Conservation (phyloP, 1,140 invertebrate genomes). For the Scaptomyza hsui region DNA sequence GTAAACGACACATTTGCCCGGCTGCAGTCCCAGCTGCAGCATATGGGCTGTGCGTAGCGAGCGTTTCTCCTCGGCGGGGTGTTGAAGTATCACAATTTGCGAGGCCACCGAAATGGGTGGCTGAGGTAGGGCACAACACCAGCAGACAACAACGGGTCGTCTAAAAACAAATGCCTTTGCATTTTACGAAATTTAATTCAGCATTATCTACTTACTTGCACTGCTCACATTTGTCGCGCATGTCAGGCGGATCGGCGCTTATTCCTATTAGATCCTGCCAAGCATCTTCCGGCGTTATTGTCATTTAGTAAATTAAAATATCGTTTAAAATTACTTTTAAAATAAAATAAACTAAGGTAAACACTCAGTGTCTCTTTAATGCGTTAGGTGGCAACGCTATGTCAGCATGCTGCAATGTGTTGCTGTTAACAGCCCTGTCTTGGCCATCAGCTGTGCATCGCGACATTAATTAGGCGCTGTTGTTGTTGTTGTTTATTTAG, state of each 20-base stretch:
- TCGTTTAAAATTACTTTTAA: conserved; percentile 22
- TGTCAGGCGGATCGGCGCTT: conserved; percentile 89
- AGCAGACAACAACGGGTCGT: conserved; percentile 93
- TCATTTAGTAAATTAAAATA: conserved; percentile 54
- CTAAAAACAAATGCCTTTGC: conserved; percentile 85
- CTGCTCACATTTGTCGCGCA: conserved; percentile 88
- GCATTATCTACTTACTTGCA: conserved; percentile 87
- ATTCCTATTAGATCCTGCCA: conserved; percentile 88
- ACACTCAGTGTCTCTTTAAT: not conserved
- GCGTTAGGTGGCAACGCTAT: conserved; percentile 48
- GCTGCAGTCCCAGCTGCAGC: conserved; percentile 89
- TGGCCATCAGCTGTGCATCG: conserved; percentile 49
- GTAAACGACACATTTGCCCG: conserved; percentile 90
- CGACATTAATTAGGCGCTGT: not conserved
- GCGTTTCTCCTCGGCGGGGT: conserved; percentile 96
- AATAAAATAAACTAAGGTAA: conserved; percentile 3
- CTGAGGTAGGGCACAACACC: conserved; percentile 92
- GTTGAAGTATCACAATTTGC: conserved; percentile 93
- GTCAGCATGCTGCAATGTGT: conserved; percentile 42
- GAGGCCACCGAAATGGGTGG: conserved; percentile 88
- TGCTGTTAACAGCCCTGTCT: conserved; percentile 32
- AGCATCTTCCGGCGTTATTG: conserved; percentile 52
- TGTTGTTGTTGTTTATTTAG: conserved; percentile 66
- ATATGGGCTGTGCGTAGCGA: conserved; percentile 95
- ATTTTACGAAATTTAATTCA: not conserved